A percentile compares a stretch with the other conserved stretches of the same genome.
These are phyloP conservation scores for Crotalus tigris DNA, from an alignment of 2,113 vertebrate species.

Conservation along the genomic window DNA sequence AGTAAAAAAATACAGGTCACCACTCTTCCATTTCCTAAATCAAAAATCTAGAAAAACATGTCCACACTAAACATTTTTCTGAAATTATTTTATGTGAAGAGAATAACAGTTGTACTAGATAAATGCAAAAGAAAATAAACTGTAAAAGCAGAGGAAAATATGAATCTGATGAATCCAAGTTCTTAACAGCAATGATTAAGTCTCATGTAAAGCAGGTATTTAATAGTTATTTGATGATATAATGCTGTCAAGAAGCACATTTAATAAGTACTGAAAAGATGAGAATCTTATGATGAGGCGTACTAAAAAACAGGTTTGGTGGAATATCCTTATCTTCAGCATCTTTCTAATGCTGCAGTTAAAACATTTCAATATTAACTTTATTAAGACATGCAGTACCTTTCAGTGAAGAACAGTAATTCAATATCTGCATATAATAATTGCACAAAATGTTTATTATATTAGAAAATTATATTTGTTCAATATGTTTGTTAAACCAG, in stretches of 20 bases:
- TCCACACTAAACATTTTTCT: not conserved
- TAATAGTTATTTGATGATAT: not conserved
- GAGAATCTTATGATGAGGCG: too few species aligned
- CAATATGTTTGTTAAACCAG: not conserved
- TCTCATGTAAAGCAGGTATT: not conserved
- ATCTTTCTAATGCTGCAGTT: not conserved
- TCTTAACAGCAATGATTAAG: not conserved
- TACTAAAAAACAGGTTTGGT: not conserved
- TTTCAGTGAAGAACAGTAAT: not conserved
- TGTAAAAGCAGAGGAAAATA: not conserved
- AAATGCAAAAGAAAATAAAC: not conserved
- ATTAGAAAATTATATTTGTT: not conserved
- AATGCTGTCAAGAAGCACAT: not conserved
- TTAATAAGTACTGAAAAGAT: not conserved
- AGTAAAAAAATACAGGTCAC: not conserved
- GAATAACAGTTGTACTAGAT: not conserved
- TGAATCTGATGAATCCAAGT: not conserved
- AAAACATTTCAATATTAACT: not conserved
- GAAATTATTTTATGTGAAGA: not conserved
- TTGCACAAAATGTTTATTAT: not conserved
- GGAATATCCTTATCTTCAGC: not conserved
- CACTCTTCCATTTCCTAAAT: not conserved
- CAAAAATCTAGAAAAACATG: not conserved
- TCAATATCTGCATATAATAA: not conserved
- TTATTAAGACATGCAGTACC: not conserved